Evolutionary conservation across 1,140 invertebrate genomes (phyloP).

Genomic region (Papilio polytes): DNA sequence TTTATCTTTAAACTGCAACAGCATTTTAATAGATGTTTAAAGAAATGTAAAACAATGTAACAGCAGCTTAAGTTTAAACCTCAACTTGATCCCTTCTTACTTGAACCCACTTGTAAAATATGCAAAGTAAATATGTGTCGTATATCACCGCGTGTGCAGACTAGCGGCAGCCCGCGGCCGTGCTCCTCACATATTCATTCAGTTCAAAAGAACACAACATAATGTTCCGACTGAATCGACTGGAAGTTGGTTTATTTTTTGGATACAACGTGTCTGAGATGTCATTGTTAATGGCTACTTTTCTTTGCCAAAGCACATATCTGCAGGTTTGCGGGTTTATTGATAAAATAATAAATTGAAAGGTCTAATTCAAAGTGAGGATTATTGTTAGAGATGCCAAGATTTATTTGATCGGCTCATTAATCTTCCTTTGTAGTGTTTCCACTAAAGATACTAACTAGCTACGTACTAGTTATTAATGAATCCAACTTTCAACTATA

Average conservation of each 20-base stretch:
- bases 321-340: background rate
- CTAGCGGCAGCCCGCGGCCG: too few relatives aligned
- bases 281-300: too few relatives aligned
- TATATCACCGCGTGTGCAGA: background rate
- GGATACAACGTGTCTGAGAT: too few relatives aligned
- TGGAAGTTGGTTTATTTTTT: too few relatives aligned
- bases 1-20: background rate
- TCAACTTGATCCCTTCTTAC: background rate
- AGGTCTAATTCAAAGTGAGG: background rate
- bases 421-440: conserved; percentile 4
- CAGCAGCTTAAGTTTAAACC: background rate
- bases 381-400: background rate
- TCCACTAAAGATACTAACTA: background rate
- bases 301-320: background rate
- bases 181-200: too few relatives aligned
- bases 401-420: background rate
- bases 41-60: background rate
- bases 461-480: background rate
- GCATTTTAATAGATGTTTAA: too few relatives aligned
- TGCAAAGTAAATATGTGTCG: background rate
- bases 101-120: background rate
- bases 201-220: too few relatives aligned
- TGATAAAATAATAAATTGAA: conserved; percentile 3
- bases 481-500: background rate
- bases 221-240: too few relatives aligned